These are phyloP conservation scores for Hirtodrosophila alboralis DNA, from an alignment of 2,888 invertebrate species.

Conservation along the genomic window DNA sequence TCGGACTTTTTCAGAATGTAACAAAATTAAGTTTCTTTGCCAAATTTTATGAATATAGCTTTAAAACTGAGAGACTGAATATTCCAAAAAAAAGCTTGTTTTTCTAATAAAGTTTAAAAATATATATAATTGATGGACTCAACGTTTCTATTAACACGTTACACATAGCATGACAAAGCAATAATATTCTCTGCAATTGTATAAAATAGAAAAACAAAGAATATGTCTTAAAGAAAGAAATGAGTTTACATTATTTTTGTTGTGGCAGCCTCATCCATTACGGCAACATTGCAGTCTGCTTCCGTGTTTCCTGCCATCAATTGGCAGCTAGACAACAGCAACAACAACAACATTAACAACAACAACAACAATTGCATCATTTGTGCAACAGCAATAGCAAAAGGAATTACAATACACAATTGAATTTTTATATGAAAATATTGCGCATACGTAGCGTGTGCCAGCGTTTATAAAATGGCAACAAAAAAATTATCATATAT, in stretches of 20 bases:
- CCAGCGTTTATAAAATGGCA: conserved; percentile 32
- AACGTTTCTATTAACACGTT: too few relatives aligned
- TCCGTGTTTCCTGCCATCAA: conserved; percentile 48
- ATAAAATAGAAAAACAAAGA: too few relatives aligned
- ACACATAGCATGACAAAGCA: too few relatives aligned
- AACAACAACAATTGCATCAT: conserved; percentile 63
- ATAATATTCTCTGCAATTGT: too few relatives aligned
- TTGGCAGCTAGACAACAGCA: conserved; percentile 22
- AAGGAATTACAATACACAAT: conserved; percentile 19
- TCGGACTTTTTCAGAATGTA: too few relatives aligned
- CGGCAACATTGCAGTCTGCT: conserved; percentile 21
- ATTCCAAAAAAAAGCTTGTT: too few relatives aligned
- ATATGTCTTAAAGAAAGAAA: conserved; percentile 7
- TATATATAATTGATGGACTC: too few relatives aligned
- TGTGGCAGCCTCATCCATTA: conserved; percentile 41
- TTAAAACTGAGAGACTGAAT: too few relatives aligned
- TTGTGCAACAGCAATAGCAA: conserved; percentile 37
- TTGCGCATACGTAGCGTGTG: conserved; percentile 67
- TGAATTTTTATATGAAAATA: conserved; percentile 45
- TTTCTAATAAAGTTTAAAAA: too few relatives aligned
- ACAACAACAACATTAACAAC: conserved; percentile 18
- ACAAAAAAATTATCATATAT: conserved; percentile 42
- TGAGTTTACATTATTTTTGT: conserved; percentile 51
- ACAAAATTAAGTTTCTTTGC: too few relatives aligned
- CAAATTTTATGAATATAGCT: too few relatives aligned